These are phyloP conservation scores for Callinectes sapidus DNA, from an alignment of 2,888 invertebrate species.

Conservation along the genomic window DNA sequence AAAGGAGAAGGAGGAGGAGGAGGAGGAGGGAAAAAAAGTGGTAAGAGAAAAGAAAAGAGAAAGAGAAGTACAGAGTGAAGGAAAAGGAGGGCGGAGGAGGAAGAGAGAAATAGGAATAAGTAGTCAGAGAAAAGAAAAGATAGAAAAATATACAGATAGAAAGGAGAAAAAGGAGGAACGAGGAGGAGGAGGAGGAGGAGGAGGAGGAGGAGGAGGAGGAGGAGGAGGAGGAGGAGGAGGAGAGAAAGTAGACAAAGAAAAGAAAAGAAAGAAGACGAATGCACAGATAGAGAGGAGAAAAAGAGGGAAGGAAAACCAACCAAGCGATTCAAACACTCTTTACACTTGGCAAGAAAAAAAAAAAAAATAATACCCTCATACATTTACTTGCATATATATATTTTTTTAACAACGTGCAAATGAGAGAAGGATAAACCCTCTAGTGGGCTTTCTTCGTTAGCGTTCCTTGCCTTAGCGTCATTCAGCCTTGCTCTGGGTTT, in stretches of 20 bases:
- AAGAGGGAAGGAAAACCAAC: background rate
- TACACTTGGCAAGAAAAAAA: background rate
- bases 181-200: background rate
- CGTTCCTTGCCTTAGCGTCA: background rate
- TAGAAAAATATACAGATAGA: background rate
- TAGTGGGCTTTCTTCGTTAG: background rate
- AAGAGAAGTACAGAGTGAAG: background rate
- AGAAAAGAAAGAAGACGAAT: background rate
- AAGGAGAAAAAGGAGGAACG: no score
- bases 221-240: background rate
- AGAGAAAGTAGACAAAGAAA: background rate
- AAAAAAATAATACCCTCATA: background rate
- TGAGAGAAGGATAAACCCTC: background rate
- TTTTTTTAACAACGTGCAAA: background rate
- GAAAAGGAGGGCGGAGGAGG: background rate
- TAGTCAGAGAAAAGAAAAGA: background rate
- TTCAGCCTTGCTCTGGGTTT: background rate
- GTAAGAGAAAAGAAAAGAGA: background rate
- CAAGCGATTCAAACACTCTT: background rate
- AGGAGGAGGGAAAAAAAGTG: background rate
- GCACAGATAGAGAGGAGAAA: background rate
- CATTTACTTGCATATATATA: background rate
- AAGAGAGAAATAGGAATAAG: background rate
- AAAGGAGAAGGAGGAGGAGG: background rate
- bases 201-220: background rate